A percentile compares a stretch with the other conserved stretches of the same genome.
Evolutionary conservation across 2,888 invertebrate species (phyloP).

Genomic region (Pachliopta kotzebuea): DNA sequence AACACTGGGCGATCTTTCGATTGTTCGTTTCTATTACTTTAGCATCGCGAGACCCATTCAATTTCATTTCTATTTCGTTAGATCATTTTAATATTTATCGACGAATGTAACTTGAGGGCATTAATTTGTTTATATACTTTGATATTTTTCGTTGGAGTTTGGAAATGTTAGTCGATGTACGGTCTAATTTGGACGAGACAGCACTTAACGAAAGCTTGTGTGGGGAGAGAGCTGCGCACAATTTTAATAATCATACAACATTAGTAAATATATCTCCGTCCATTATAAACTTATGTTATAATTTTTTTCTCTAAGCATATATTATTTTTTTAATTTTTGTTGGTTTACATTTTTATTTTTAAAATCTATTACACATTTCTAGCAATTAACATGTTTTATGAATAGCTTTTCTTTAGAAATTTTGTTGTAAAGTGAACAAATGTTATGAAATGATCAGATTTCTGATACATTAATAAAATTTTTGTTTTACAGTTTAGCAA

Average conservation of each 20-base stretch:
- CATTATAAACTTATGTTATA: constrained; percentile 39
- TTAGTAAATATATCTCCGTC: constrained; percentile 67
- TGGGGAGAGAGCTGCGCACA: constrained; percentile 60
- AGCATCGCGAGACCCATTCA: constrained; percentile 9
- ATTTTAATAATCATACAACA: constrained; percentile 57
- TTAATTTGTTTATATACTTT: constrained; percentile 55
- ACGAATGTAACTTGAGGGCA: constrained; percentile 64
- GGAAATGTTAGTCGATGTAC: constrained; percentile 34
- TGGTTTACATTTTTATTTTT: too few relatives aligned
- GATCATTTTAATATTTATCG: constrained; percentile 36
- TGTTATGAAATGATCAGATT: too few relatives aligned
- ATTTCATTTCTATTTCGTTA: constrained; percentile 6
- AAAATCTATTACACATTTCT: too few relatives aligned
- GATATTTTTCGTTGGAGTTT: constrained; percentile 36
- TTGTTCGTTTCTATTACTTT: constrained; percentile 4
- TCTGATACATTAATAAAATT: too few relatives aligned
- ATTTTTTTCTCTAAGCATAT: background rate
- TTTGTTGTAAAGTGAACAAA: too few relatives aligned
- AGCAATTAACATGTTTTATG: too few relatives aligned
- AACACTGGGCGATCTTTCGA: constrained; percentile 26
- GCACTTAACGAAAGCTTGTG: constrained; percentile 37
- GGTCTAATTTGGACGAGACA: constrained; percentile 23
- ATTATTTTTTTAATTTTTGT: too few relatives aligned
- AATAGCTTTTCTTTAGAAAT: too few relatives aligned
- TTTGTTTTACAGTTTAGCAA: background rate